Base-by-base conservation (phyloP, 2,797 vertebrate species). In the Nannoperca australis region DNA sequence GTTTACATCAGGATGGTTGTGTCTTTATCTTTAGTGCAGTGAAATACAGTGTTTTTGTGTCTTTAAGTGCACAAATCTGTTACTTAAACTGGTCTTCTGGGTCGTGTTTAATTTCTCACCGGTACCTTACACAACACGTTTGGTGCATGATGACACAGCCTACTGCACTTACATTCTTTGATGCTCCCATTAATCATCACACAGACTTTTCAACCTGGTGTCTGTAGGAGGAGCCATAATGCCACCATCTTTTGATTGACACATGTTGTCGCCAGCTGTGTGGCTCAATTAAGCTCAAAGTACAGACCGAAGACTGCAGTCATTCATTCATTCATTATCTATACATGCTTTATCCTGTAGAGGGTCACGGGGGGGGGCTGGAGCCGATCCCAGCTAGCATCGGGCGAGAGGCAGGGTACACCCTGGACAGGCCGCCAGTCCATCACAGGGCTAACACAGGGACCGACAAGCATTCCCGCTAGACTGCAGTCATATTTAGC, bases 201-300 rank as follows among this genome's bases (percentile, higher is more conserved):
- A 36, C 27, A 36, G 0, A 0, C 58, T 32, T 40, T 70, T 15
- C 62, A 49, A 7, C 17, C 59, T 50, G 44, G 15, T 59, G 58
- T 24, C 1, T 1, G 15, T 42, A 44, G 9, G 22, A 65, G 12
- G 50, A 80, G 49, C 62, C 54, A 44, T 17, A 18, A 24, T 36
- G 49, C 40, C 60, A 27, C 55, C 56, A 61, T 64, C 47, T 62
- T 50, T 50, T 73, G 55, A 75, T 75, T 18, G 56, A 45, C 58
- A 55, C 14, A 15, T 45, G 7, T 22, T 63, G 47, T 64, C 60
- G 58, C 55, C 32, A 58, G 54, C 45, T 63, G 24, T 64, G 22
- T 44, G 55, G 70, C 58, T 70, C 40, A 61, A 13, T 62, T 60
- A 14, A 63, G 58, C 17, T 70, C 44, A 56, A 81, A 3, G n/a